Evolutionary conservation across 2,113 vertebrate genomes (phyloP).

Genomic region (Parotia lawesii): DNA sequence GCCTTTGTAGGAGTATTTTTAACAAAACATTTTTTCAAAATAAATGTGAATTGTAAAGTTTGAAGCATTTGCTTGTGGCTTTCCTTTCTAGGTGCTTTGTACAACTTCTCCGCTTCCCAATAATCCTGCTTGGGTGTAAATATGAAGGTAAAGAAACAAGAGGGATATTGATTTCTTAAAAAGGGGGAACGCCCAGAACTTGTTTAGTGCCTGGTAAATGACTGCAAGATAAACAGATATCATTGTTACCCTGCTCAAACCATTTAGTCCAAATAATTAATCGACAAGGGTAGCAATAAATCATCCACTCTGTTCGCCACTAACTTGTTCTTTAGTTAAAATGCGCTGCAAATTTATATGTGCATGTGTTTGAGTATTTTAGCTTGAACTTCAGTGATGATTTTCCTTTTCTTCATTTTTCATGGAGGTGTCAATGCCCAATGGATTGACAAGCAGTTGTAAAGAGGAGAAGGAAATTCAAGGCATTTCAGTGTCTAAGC

Average conservation of each 20-base stretch:
- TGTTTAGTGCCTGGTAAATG: not conserved
- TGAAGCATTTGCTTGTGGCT: constrained; percentile 38
- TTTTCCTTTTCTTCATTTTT: not conserved
- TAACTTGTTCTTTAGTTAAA: not conserved
- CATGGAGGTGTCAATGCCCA: not conserved
- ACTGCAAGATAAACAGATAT: not conserved
- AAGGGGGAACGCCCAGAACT: not conserved
- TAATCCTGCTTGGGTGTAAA: not conserved
- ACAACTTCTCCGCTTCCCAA: not conserved
- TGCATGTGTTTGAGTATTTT: not conserved
- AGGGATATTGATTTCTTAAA: not conserved
- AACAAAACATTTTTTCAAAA: constrained; percentile 73
- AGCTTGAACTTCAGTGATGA: not conserved
- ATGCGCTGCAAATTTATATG: not conserved
- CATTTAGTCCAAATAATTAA: not conserved
- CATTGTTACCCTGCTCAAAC: not conserved
- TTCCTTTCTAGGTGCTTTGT: not conserved
- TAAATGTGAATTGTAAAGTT: constrained; percentile 81
- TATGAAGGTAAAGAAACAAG: not conserved
- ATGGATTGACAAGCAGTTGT: not conserved
- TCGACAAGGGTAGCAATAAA: not conserved
- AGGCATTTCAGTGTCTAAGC: not conserved
- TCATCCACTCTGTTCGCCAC: not conserved
- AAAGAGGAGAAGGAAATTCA: not conserved
- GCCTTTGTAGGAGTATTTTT: constrained; percentile 80